These are phyloP conservation scores for Lithophane socia DNA, from an alignment of 2,888 invertebrate species.

Conservation along the genomic window DNA sequence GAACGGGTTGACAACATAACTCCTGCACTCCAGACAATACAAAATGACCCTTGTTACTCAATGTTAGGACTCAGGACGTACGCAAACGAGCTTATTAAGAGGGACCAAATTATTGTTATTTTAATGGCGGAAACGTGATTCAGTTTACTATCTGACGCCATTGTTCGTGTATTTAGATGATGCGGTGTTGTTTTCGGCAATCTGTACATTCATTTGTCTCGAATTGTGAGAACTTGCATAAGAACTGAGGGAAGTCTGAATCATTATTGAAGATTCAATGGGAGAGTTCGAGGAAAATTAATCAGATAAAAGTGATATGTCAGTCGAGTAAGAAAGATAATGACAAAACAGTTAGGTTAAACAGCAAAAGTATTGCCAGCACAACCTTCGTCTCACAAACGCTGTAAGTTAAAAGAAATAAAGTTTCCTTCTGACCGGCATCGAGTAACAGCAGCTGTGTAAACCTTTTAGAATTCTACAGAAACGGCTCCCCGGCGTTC, in stretches of 20 bases:
- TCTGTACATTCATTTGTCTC: conserved; percentile 39
- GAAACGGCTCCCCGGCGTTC: conserved; percentile 33
- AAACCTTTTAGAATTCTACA: conserved; percentile 55
- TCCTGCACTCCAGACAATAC: conserved; percentile 23
- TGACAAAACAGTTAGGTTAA: neutral
- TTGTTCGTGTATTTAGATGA: conserved; percentile 48
- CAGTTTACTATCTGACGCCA: conserved; percentile 53
- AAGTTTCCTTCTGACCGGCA: conserved; percentile 18
- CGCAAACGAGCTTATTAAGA: conserved; percentile 53
- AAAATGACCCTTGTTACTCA: conserved; percentile 47
- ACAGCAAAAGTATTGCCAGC: conserved; percentile 1
- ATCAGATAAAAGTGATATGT: neutral
- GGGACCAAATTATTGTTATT: conserved; percentile 67
- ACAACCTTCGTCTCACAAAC: neutral
- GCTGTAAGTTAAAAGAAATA: conserved; percentile 33
- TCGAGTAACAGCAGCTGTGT: conserved; percentile 57
- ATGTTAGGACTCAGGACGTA: conserved; percentile 14
- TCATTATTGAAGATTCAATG: neutral
- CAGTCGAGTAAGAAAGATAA: neutral
- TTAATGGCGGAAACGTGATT: conserved; percentile 63
- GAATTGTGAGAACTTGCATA: conserved; percentile 15
- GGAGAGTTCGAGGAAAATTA: neutral
- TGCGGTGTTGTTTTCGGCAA: conserved; percentile 25
- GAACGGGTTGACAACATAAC: conserved; percentile 50
- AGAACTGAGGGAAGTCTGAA: neutral